These are phyloP conservation scores for Syngnathus floridae DNA, from an alignment of 2,113 vertebrate species.

Conservation along the genomic window DNA sequence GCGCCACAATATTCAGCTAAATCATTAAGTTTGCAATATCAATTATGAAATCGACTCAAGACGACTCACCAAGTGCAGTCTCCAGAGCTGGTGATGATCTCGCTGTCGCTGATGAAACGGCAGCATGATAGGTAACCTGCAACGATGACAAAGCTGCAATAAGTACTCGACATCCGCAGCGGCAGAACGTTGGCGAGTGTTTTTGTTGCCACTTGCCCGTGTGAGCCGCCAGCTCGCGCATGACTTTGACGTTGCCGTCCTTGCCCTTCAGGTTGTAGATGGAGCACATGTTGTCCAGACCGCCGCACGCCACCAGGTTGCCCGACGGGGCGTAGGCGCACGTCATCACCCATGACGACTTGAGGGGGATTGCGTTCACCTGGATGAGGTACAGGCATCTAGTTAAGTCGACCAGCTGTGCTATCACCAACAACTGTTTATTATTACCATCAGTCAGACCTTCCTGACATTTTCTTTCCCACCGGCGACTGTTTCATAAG, in stretches of 20 bases:
- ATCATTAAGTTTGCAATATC: not conserved
- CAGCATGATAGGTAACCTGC: constrained; percentile 97
- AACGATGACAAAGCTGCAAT: constrained; percentile 16
- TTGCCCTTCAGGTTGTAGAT: constrained; percentile 95
- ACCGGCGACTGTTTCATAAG: not conserved
- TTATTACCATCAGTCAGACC: not conserved
- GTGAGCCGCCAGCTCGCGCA: constrained; percentile 89
- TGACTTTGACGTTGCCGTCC: constrained; percentile 92
- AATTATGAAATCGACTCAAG: not conserved
- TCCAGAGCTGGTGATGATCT: constrained; percentile 95
- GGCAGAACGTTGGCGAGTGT: no score
- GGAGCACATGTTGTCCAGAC: constrained; percentile 98
- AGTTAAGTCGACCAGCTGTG: no score
- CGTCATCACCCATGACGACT: constrained; percentile 99
- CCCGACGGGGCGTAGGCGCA: constrained; percentile 95
- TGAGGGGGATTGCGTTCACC: constrained; percentile 94
- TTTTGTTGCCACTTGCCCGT: constrained; percentile 68
- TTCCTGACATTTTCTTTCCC: not conserved
- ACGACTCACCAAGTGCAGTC: constrained; percentile 88
- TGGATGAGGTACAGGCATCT: constrained; percentile 36
- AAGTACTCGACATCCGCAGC: not conserved
- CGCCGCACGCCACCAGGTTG: constrained; percentile 93
- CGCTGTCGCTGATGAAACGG: constrained; percentile 91
- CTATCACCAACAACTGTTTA: not conserved
- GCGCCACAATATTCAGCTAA: not conserved